phyloP scores from a whole-genome alignment of 2,888 invertebrate genomes.

The Napeogenes sylphis region DNA sequence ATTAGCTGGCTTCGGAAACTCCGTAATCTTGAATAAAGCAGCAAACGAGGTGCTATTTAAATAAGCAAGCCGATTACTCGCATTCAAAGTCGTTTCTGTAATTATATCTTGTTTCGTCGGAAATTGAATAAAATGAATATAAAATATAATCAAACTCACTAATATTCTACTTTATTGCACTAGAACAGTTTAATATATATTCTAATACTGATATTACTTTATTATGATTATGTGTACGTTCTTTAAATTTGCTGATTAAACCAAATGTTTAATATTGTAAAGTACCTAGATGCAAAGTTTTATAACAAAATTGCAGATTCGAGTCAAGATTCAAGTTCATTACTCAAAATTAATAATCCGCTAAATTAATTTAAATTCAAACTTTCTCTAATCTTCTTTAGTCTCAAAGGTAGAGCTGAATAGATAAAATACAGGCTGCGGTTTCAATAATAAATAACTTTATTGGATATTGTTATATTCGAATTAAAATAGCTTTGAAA shows the following conservation, averaged over 20 bases:
- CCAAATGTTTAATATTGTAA: background rate
- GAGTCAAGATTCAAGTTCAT: constrained; percentile 55
- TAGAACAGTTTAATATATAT: background rate
- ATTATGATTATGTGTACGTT: background rate
- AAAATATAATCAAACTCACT: background rate
- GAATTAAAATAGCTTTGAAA: no score
- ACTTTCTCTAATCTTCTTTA: constrained; percentile 62
- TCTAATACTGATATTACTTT: background rate
- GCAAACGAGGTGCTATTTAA: constrained; percentile 53
- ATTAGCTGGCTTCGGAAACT: constrained; percentile 63
- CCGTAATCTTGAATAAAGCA: constrained; percentile 59
- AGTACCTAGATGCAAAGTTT: constrained; percentile 18
- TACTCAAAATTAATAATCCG: constrained; percentile 74
- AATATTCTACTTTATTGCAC: background rate
- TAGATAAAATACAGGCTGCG: constrained; percentile 52
- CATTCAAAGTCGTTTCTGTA: constrained; percentile 32
- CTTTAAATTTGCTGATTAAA: background rate
- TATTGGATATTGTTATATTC: constrained; percentile 16
- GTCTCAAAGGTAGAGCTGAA: constrained; percentile 46
- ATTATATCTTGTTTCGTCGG: constrained; percentile 23
- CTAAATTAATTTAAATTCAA: constrained; percentile 69
- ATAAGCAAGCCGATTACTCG: constrained; percentile 36
- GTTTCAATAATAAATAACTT: constrained; percentile 38
- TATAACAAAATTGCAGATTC: constrained; percentile 40
- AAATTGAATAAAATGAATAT: constrained; percentile 24